Conservation (phyloP, 2,797 vertebrate species). For the Todus mexicanus region DNA sequence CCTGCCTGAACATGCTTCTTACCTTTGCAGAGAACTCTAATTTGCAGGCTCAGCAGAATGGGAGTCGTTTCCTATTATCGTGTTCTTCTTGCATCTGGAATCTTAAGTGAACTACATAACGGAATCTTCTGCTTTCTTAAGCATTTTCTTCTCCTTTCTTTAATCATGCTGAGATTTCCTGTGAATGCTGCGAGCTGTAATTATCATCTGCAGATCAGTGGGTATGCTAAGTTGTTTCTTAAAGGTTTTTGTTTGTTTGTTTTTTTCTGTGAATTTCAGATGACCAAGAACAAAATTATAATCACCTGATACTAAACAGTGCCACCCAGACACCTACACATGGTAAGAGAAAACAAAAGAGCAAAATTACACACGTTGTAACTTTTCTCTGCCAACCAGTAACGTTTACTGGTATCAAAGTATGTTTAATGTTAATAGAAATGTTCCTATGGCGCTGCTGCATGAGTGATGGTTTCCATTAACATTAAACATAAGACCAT, state of each 20-base stretch:
- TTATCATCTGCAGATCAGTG: conserved; percentile 61
- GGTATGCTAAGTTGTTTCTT: conserved; percentile 37
- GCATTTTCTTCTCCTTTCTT: conserved; percentile 59
- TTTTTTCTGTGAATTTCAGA: conserved; percentile 87
- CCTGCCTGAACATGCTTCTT: neutral
- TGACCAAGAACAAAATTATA: conserved; percentile 93
- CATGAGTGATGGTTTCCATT: conserved; percentile 21
- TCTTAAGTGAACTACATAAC: conserved; percentile 42
- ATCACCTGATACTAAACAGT: conserved; percentile 92
- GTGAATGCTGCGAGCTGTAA: conserved; percentile 61
- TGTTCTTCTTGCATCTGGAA: conserved; percentile 38
- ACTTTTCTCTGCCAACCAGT: conserved; percentile 54
- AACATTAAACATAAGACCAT: conserved; percentile 26
- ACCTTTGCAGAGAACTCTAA: conserved; percentile 1
- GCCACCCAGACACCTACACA: conserved; percentile 92
- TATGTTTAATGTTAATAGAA: conserved; percentile 36
- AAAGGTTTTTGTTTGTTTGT: conserved; percentile 64
- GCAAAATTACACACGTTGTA: conserved; percentile 60
- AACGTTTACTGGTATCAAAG: neutral
- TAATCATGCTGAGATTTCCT: conserved; percentile 60
- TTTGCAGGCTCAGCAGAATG: conserved; percentile 37
- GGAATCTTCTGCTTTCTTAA: conserved; percentile 64
- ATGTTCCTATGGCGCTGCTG: neutral
- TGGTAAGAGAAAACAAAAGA: conserved; percentile 83
- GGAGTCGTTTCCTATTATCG: neutral